Evolutionary conservation across 2,888 invertebrate genomes (phyloP), one percentile per base, ranked within the genome.

Genomic region (Philereme vetulata): DNA sequence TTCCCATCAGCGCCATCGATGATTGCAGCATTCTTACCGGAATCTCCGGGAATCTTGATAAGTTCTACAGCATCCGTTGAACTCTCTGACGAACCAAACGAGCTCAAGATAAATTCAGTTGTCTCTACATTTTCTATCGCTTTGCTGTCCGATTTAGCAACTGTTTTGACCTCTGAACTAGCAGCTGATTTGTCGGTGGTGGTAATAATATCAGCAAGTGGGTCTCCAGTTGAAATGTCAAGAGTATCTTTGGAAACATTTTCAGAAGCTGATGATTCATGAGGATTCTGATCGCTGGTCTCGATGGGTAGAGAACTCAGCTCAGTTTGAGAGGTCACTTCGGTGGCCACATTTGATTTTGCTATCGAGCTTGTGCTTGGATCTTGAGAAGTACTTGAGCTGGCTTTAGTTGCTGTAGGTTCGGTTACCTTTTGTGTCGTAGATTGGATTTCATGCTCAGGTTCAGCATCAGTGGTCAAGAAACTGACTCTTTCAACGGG

Each of bases 281-380:
- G 87, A 6, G 91, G 90, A 53, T 90, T 90, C 68, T 87, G 91
- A 57, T 90, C 89, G 68, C 90, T 91, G 0, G 90, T 90, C 72
- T 90, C 91, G 34, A 91, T 83, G 0, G 90, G 87, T 35, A 91
- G 72, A 5, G 91, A 91, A 63, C 90, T 90, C 5, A 89, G 76
- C 74, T 90, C 90, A 4, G 89, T 88, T 67, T 85, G 85, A 11
- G 85, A 81, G 2, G 85, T 86, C n/a, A 88, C 79, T 75, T 90
- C 91, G 34, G 89, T 87, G 1, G 80, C 79, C 46, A 76, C 53
- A 53, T 84, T 82, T 4, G 86, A 82, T 68, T 85, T 85, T 10
- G 76, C 75, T 57, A 81, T 77, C 0, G 77, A 76, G 58, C 71
- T 83, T 0, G 82, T 81, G 1, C 79, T 78, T 62, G 77, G 77